Evolutionary conservation across 2,113 vertebrate genomes (phyloP).

Genomic region (Hypomesus transpacificus): DNA sequence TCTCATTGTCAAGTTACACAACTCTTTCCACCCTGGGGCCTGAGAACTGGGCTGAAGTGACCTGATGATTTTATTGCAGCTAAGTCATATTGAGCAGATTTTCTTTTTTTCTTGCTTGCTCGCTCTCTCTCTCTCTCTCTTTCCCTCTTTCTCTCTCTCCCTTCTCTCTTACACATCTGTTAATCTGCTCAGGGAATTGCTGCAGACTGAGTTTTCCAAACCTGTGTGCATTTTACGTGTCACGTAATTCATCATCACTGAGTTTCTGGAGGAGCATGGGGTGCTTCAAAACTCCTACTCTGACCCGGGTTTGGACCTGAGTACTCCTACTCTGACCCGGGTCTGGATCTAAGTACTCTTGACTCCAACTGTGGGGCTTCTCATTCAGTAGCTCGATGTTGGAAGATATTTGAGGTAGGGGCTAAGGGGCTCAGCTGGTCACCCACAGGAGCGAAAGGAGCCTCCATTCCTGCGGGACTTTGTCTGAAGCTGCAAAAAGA

Average conservation of each 20-base stretch:
- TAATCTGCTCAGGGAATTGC: constrained; percentile 73
- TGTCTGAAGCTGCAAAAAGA: constrained; percentile 12
- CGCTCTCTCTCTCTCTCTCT: not conserved
- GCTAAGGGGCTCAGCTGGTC: constrained; percentile 24
- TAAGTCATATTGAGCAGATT: constrained; percentile 32
- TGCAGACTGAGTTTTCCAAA: constrained; percentile 63
- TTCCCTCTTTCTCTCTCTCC: not conserved
- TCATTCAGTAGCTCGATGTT: constrained; percentile 50
- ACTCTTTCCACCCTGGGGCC: constrained; percentile 71
- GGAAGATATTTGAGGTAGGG: constrained; percentile 26
- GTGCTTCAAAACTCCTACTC: constrained; percentile 55
- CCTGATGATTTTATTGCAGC: constrained; percentile 74
- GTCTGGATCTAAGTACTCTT: constrained; percentile 42
- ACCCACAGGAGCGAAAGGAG: constrained; percentile 20
- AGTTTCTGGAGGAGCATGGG: constrained; percentile 50
- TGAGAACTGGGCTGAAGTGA: constrained; percentile 71
- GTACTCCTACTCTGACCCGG: constrained; percentile 37
- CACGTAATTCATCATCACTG: constrained; percentile 65
- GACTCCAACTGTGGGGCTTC: constrained; percentile 38
- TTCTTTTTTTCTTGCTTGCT: constrained; percentile 38
- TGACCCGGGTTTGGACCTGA: constrained; percentile 47
- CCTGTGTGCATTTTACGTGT: constrained; percentile 67
- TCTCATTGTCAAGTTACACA: constrained; percentile 63
- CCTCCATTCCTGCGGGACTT: constrained; percentile 24
- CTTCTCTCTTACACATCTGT: constrained; percentile 64